These are phyloP conservation scores for Oreochromis aureus DNA, from an alignment of 2,113 vertebrate genomes.

Conservation along the genomic window DNA sequence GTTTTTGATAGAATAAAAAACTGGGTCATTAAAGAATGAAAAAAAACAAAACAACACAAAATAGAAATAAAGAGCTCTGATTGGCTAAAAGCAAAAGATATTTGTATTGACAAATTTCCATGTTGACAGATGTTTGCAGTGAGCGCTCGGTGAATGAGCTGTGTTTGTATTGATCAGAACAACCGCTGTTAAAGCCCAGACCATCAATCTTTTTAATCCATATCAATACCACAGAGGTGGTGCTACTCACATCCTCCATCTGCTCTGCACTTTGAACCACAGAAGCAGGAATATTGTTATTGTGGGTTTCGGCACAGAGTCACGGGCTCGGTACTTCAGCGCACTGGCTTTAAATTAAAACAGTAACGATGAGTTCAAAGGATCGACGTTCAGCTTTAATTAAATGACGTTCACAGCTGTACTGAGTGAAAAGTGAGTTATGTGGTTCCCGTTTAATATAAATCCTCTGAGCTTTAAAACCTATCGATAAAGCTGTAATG, in stretches of 20 bases:
- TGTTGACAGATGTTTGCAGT: background rate
- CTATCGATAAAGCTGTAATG: no score
- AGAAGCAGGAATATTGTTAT: background rate
- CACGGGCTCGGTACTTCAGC: background rate
- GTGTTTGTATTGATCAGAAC: background rate
- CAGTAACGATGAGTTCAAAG: background rate
- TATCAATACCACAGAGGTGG: background rate
- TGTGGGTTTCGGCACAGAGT: background rate
- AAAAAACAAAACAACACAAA: background rate
- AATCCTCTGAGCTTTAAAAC: no score
- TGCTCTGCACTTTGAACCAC: background rate
- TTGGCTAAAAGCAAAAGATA: background rate
- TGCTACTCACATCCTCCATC: background rate
- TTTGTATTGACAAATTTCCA: background rate
- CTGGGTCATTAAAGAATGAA: background rate
- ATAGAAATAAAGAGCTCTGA: background rate
- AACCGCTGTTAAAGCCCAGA: background rate
- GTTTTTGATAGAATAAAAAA: background rate
- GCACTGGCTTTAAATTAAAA: background rate
- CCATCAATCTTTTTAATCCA: background rate
- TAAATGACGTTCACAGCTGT: background rate
- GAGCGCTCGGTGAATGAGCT: background rate
- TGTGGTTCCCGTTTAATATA: background rate
- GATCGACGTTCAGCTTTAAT: background rate
- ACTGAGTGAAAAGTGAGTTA: background rate